Evolutionary conservation across 1,140 invertebrate genomes (phyloP), one percentile per base, ranked within the genome.

Genomic region (Drosophila paulistorum): DNA sequence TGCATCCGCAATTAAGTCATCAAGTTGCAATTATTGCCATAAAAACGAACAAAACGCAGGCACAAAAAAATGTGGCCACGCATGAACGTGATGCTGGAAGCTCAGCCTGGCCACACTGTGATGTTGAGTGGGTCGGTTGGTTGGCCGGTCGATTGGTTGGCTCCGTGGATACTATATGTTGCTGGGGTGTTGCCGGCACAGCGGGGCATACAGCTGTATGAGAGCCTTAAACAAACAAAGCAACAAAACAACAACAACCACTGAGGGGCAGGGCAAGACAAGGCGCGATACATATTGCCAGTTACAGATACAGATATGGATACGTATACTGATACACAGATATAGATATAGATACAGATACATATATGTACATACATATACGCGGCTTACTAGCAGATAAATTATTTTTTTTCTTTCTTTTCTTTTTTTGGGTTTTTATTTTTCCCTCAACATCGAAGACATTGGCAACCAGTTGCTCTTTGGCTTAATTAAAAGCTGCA

Each of bases 1-100:
- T 89, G 84, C 84, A 89, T 89, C 84, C 84, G 84, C 84, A 89
- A 89, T 89, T 89, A 89, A 89, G 84, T 89, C 84, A 89, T 89
- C 84, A 89, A 89, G 84, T 89, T 89, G 84, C 84, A 89, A 89
- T 89, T 89, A 89, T 89, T 89, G 84, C 84, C 85, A 89, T 89
- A 89, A 89, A 89, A 89, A 89, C 84, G 84, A 89, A 87, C 83
- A 89, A 89, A 87, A 87, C 84, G 79, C 83, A 89, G 77, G 54
- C 68, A 83, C 70, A 79, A 87, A 86, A 86, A 87, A 79, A 77
- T 86, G 83, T 86, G 83, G 83, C 79, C 83, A 86, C 83, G 83
- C 83, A 86, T 86, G 83, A 87, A 86, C 83, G 83, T 86, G 83
- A 83, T 79, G 83, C 79, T 78, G 72, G 42, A 58, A 48, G 73